phyloP scores from a whole-genome alignment of 2,888 invertebrate genomes.

The Gonocerus acuteangulatus region DNA sequence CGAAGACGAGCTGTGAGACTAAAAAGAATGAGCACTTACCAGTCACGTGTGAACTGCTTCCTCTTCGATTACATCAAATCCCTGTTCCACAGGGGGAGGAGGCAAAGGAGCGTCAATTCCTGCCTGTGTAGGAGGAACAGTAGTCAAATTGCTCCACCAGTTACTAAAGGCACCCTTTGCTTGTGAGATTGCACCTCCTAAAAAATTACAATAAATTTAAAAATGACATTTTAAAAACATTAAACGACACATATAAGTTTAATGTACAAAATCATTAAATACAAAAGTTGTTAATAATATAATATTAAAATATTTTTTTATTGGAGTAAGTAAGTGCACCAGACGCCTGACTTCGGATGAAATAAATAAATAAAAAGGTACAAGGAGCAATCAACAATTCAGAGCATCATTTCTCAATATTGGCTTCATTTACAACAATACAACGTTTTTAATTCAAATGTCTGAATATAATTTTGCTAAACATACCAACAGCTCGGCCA shows the following conservation, averaged over 20 bases:
- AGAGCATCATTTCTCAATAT: no score
- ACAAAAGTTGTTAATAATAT: not conserved
- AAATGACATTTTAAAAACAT: not conserved
- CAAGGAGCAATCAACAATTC: no score
- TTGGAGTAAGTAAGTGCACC: no score
- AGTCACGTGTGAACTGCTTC: not conserved
- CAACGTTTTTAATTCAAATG: no score
- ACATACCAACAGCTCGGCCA: conserved; percentile 62
- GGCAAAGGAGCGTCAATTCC: conserved; percentile 29
- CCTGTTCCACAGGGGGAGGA: conserved; percentile 27
- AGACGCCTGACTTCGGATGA: no score
- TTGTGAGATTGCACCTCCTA: conserved; percentile 77
- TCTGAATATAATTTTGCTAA: no score
- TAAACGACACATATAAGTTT: no score
- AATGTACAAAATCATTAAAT: not conserved
- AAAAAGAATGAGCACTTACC: no score
- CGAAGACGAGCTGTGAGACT: no score
- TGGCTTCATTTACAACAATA: no score
- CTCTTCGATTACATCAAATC: conserved; percentile 25
- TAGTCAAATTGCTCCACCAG: conserved; percentile 71
- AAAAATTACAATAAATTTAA: not conserved
- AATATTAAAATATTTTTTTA: no score
- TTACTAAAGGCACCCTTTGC: conserved; percentile 78
- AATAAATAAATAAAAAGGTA: no score
- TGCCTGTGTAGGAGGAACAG: conserved; percentile 39